These are phyloP conservation scores for Steinernema hermaphroditum DNA, from an alignment of 2,888 invertebrate genomes.

Conservation along the genomic window DNA sequence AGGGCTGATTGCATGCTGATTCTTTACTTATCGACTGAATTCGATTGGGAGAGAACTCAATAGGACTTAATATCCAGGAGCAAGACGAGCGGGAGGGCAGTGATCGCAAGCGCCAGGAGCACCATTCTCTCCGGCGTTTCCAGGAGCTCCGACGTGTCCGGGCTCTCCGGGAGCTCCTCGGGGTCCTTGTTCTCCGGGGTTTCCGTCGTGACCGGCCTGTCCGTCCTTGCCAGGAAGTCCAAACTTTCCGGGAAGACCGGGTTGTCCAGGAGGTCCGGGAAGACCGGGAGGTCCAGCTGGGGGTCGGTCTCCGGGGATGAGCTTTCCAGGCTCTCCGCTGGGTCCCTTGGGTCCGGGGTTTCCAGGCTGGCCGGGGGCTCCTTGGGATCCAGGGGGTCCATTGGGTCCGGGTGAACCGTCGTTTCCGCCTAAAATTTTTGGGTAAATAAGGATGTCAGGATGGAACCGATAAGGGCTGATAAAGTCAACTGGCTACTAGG, in stretches of 20 bases:
- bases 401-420: conserved; percentile 55
- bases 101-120: conserved; percentile 59
- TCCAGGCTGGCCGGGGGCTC: conserved; percentile 48
- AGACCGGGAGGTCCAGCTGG: conserved; percentile 50
- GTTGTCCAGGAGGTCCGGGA: conserved; percentile 47
- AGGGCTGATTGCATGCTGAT: no score
- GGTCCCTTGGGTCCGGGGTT: conserved; percentile 50
- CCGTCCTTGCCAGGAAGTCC: conserved; percentile 49
- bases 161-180: conserved; percentile 39
- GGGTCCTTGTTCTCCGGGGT: conserved; percentile 57
- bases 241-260: conserved; percentile 51
- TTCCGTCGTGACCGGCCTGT: conserved; percentile 69
- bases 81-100: conserved; percentile 58
- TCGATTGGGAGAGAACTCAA: background rate
- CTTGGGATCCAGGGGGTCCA: conserved; percentile 58
- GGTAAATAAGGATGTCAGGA: background rate
- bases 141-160: background rate
- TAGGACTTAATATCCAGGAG: conserved; percentile 53
- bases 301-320: background rate
- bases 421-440: conserved; percentile 42
- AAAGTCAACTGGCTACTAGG: no score
- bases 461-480: no score
- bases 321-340: conserved; percentile 33
- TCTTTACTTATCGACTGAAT: background rate
- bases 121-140: conserved; percentile 38